Conservation (phyloP, 2,888 invertebrate species). For the Nomada ruficornis region DNA sequence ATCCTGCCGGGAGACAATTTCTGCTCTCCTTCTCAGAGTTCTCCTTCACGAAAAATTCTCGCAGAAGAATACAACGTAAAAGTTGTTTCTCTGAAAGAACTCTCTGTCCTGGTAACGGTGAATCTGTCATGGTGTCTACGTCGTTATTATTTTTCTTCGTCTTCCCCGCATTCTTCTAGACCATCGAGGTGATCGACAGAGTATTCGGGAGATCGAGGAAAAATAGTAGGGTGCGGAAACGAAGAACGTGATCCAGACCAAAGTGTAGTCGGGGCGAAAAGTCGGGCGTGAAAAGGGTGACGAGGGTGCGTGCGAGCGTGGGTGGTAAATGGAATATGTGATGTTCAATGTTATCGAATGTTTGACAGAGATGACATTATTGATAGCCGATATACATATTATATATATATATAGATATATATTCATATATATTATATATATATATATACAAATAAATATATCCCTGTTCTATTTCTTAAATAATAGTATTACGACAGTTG, state of each 20-base stretch:
- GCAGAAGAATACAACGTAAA: no score
- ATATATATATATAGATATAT: conserved; percentile 61
- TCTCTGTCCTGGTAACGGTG: no score
- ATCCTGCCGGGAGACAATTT: not conserved
- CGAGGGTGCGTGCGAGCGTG: not conserved
- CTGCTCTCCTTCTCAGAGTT: no score
- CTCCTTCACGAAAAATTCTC: not conserved
- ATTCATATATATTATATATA: conserved; percentile 72
- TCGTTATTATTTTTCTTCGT: no score
- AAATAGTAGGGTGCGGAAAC: no score
- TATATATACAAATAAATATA: conserved; percentile 74
- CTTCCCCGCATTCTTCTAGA: no score
- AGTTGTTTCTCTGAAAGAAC: no score
- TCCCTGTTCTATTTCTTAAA: conserved; percentile 78
- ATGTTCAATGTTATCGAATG: conserved; percentile 75
- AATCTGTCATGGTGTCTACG: no score
- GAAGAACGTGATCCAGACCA: no score
- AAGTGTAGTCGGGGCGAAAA: no score
- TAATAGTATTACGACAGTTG: conserved; percentile 76
- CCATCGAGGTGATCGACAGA: no score
- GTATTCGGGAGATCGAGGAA: no score
- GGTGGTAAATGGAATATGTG: conserved; percentile 18
- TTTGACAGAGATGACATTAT: conserved; percentile 68
- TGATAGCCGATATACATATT: conserved; percentile 69
- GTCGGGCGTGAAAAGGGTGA: not conserved